Base-by-base conservation (phyloP, 2,797 vertebrate genomes). In the Chelonia mydas region DNA sequence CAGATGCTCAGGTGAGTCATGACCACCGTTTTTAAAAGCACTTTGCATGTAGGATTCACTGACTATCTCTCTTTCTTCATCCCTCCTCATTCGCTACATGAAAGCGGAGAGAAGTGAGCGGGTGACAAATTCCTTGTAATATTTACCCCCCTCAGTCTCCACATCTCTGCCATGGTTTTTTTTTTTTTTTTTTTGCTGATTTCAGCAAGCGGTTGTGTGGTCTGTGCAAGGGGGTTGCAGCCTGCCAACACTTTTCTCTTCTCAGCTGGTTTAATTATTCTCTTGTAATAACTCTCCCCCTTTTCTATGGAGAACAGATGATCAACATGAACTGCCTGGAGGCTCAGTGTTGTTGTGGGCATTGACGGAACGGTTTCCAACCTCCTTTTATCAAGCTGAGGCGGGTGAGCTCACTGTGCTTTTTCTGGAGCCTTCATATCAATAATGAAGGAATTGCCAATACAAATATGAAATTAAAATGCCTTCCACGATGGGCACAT, bases 241-340 rank as follows among this genome's bases (percentile, higher is more conserved):
- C 81, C 96, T 97, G 97, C 97, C 97, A 97, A 87, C 89, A 79
- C 95, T 91, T 88, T 95, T 85, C 87, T 94, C 61, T 4, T 88
- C 97, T 97, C 97, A 97, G 92, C 84, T 94, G 96, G 65, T 90
- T 97, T 98, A 97, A 97, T 98, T 97, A 96, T 96, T 97, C 95
- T 95, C 96, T 96, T 90, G 17, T 97, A 97, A 98, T 96, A 98
- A 97, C 83, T 93, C 97, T 97, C 97, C 96, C 93, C 92, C 80
- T 74, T 93, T 94, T 97, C 92, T 97, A 97, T 97, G 95, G 98
- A 85, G 97, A 98, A 94, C 97, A 98, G 96, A 97, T 97, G 97
- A 98, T 89, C 89, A 79, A 72, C 91, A 81, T 0, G 59, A 92
- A 79, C 47, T 83, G 81, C 88, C 41, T 2, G 57, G 94, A 4